These are phyloP conservation scores for Caenorhabditis brenneri DNA, from an alignment of 1,140 invertebrate species.

Conservation along the genomic window DNA sequence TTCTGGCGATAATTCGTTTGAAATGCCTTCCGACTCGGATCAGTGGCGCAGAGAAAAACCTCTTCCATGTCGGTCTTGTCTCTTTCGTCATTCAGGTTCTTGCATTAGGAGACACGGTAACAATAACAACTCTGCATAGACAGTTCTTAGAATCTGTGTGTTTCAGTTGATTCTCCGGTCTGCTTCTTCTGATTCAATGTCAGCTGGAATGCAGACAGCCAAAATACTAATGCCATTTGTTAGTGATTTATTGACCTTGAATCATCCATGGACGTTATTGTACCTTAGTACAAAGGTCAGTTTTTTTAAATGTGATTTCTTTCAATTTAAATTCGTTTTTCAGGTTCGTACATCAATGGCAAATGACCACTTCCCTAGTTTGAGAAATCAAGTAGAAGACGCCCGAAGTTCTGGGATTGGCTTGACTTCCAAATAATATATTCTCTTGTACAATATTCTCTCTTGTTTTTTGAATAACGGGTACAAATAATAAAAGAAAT, in stretches of 20 bases:
- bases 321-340: neutral
- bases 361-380: neutral
- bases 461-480: no score
- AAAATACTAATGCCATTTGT: neutral
- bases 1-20: neutral
- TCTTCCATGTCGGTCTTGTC: neutral
- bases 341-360: slow-evolving; percentile 2
- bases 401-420: neutral
- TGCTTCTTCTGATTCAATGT: neutral
- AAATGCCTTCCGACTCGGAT: neutral
- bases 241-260: neutral
- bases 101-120: neutral
- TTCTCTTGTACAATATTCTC: no score
- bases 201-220: neutral
- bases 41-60: neutral
- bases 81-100: neutral
- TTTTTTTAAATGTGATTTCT: neutral
- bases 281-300: slow-evolving; percentile 13
- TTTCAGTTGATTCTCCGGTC: neutral
- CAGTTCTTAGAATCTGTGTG: neutral
- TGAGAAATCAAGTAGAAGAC: neutral
- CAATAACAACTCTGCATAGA: neutral
- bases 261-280: slow-evolving; percentile 1
- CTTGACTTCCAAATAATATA: neutral
- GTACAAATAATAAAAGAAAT: no score